Evolutionary conservation across 2,113 vertebrate species (phyloP).

Genomic region (Carassius carassius): DNA sequence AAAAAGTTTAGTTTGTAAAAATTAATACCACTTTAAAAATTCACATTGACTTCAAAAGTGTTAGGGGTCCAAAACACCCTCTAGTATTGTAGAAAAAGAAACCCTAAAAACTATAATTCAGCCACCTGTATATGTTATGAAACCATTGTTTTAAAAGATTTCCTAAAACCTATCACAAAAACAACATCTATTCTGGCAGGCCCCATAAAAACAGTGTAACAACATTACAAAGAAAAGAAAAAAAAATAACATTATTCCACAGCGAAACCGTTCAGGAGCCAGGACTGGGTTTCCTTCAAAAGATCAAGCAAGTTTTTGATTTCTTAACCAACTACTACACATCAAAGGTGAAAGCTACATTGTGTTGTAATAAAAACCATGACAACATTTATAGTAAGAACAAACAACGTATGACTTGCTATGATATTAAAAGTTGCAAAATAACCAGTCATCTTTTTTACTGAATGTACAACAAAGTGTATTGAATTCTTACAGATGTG

Average conservation of each 20-base stretch:
- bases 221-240: background rate
- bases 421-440: background rate
- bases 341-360: background rate
- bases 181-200: conserved; percentile 52
- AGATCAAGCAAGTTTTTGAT: background rate
- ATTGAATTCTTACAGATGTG: conserved; percentile 1
- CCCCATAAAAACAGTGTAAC: conserved; percentile 42
- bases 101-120: conserved; percentile 46
- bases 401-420: background rate
- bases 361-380: conserved; percentile 35
- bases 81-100: conserved; percentile 56
- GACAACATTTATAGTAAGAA: conserved; percentile 30
- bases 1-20: conserved; percentile 16
- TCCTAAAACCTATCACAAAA: conserved; percentile 47
- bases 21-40: conserved; percentile 63
- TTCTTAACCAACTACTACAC: background rate
- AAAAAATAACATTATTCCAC: conserved; percentile 30
- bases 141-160: conserved; percentile 34
- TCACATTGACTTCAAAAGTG: conserved; percentile 69
- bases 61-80: conserved; percentile 61
- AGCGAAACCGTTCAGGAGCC: conserved; percentile 43
- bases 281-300: conserved; percentile 50
- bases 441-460: background rate
- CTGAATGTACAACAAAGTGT: background rate
- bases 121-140: conserved; percentile 23